Conservation (phyloP, 2,113 vertebrate genomes). For the Gobius niger region DNA sequence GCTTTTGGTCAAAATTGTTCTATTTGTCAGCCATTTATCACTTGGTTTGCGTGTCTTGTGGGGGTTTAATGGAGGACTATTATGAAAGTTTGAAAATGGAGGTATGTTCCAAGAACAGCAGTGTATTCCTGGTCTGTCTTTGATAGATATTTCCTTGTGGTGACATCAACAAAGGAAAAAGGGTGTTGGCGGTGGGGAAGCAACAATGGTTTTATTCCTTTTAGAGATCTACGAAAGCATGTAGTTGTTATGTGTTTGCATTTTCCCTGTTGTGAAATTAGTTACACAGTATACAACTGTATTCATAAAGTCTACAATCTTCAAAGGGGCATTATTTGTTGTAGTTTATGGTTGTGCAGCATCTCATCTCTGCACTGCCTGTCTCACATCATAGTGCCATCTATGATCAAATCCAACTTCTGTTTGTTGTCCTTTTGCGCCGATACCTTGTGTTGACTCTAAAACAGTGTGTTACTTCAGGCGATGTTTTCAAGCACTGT, state of each 20-base stretch:
- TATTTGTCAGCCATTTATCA: neutral
- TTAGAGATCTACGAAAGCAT: neutral
- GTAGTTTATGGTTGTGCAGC: too few species aligned
- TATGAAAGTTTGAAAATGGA: neutral
- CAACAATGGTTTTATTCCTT: neutral
- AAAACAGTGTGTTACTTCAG: neutral
- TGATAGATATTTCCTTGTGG: neutral
- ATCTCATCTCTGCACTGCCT: too few species aligned
- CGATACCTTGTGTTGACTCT: neutral
- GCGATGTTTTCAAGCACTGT: neutral
- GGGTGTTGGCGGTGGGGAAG: too few species aligned
- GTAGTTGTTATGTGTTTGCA: slow-evolving; percentile 19
- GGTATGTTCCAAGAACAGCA: neutral
- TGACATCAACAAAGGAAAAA: neutral
- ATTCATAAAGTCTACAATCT: neutral
- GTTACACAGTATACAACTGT: neutral
- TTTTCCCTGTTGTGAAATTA: slow-evolving; percentile 10
- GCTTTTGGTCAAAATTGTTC: neutral
- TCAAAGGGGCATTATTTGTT: too few species aligned
- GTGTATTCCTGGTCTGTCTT: neutral
- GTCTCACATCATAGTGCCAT: neutral
- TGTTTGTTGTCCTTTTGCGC: too few species aligned
- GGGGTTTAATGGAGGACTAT: neutral
- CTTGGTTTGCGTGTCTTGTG: neutral
- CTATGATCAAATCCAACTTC: neutral